Evolutionary conservation across 2,888 invertebrate species (phyloP).

Genomic region (Campoletis raptor): DNA sequence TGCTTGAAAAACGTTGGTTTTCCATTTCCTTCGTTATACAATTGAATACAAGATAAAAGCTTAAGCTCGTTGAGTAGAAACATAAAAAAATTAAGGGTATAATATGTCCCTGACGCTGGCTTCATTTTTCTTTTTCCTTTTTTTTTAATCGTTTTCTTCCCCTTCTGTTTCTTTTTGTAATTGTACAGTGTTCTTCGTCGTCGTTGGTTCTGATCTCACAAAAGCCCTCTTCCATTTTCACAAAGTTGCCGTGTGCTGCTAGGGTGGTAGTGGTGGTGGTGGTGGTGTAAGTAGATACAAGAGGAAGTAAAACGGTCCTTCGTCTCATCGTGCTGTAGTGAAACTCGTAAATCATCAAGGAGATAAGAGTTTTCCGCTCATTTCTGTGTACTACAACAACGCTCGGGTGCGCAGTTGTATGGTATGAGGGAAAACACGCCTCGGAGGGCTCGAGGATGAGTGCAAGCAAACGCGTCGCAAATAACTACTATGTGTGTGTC

Average conservation of each 20-base stretch:
- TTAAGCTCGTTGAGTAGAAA: neutral
- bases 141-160: conserved; percentile 2
- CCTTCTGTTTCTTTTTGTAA: conserved; percentile 15
- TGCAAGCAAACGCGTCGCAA: conserved; percentile 56
- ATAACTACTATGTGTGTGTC: conserved; percentile 34
- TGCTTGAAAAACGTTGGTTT: conserved; percentile 35
- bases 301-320: conserved; percentile 63
- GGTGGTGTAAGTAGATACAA: conserved; percentile 60
- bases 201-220: conserved; percentile 17
- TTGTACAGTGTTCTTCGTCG: conserved; percentile 19
- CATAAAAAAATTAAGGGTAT: conserved; percentile 8
- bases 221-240: conserved; percentile 20
- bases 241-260: conserved; percentile 34
- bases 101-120: conserved; percentile 8
- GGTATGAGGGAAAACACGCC: conserved; percentile 43
- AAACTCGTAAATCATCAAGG: conserved; percentile 71
- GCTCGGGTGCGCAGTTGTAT: conserved; percentile 38
- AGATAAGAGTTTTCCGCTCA: conserved; percentile 73
- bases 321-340: conserved; percentile 51
- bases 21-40: conserved; percentile 27
- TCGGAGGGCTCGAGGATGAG: conserved; percentile 34
- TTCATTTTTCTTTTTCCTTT: conserved; percentile 19
- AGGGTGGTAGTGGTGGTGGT: neutral
- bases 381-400: conserved; percentile 56
- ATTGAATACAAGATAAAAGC: conserved; percentile 37